Evolutionary conservation across 2,888 invertebrate genomes (phyloP).

Genomic region (Apomyelois bistriatella): DNA sequence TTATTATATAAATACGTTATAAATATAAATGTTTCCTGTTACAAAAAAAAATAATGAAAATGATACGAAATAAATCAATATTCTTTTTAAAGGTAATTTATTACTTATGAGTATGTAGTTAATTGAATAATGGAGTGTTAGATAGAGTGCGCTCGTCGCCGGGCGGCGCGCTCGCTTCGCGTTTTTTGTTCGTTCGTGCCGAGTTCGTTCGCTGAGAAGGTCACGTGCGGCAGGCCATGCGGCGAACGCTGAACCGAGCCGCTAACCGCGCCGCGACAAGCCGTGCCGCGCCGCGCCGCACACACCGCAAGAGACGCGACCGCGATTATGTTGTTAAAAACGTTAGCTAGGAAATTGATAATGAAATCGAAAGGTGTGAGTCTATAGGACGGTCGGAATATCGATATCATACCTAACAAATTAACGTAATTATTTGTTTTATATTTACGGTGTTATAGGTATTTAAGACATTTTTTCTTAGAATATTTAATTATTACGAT

Average conservation of each 20-base stretch:
- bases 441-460: constrained; percentile 80
- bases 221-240: constrained; percentile 36
- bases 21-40: constrained; percentile 81
- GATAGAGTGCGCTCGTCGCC: constrained; percentile 64
- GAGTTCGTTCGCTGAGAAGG: constrained; percentile 65
- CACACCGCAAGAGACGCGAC: constrained; percentile 66
- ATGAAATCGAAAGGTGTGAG: constrained; percentile 77
- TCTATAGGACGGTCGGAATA: constrained; percentile 76
- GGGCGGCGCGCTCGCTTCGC: constrained; percentile 70
- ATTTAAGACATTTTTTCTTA: constrained; percentile 80
- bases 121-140: constrained; percentile 77
- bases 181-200: constrained; percentile 66
- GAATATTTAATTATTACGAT: constrained; percentile 79
- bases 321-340: constrained; percentile 76
- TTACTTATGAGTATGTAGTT: constrained; percentile 79
- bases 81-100: constrained; percentile 79
- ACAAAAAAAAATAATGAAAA: constrained; percentile 79
- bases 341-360: constrained; percentile 80
- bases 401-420: constrained; percentile 80
- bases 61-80: constrained; percentile 79
- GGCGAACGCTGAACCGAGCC: constrained; percentile 19
- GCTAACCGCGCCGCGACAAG: constrained; percentile 1
- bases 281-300: constrained; percentile 34
- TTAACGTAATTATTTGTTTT: constrained; percentile 80
- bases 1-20: constrained; percentile 82